Base-by-base conservation (phyloP, 2,797 vertebrate genomes). In the Mallotus villosus region DNA sequence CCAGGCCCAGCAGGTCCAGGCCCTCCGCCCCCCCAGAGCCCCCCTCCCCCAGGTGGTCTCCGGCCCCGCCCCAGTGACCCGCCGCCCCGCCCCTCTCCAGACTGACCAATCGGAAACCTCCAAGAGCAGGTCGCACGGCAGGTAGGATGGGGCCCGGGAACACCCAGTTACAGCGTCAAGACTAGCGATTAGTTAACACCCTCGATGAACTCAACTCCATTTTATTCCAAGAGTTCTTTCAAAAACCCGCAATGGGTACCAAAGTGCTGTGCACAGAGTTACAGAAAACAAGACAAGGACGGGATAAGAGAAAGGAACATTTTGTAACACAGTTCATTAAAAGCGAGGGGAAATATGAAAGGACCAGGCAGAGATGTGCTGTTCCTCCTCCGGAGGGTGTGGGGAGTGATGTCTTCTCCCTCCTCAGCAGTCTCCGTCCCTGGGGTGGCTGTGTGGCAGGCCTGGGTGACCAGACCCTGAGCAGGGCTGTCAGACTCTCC, bases 21-120 rank as follows among this genome's bases (percentile, higher is more conserved):
- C 58, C 22, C 51, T 60, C 59, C 63, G 57, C 73, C 68, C 6
- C 2, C 70, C 14, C 62, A 69, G 7, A 24, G 46, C 17, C 66
- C 68, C 11, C 75, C 24, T 5, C 24, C 51, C 71, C 7, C 55
- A 67, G 63, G 78, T 90, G 32, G 74, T 90, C 4, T 81, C 86
- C 65, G 80, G 75, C 2, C 81, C 81, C 7, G 85, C 83, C 51
- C 83, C 68, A n/a, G 72, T 90, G 65, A 75, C 79, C 46, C 82
- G 62, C 0, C 80, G 82, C 68, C 83, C 84, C 11, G 6, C 32
- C 57, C 75, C 74, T 77, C 65, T 66, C 67, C 68, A 24, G 4
- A 8, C 49, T 2, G 7, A 58, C 17, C 61, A 21, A 22, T 22
- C 41, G 3, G 64, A 51, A 16, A 59, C 32, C 49, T 63, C 32